Evolutionary conservation across 2,888 invertebrate genomes (phyloP), one percentile per base, ranked within the genome.

Genomic region (Drosophila peninsularis): DNA sequence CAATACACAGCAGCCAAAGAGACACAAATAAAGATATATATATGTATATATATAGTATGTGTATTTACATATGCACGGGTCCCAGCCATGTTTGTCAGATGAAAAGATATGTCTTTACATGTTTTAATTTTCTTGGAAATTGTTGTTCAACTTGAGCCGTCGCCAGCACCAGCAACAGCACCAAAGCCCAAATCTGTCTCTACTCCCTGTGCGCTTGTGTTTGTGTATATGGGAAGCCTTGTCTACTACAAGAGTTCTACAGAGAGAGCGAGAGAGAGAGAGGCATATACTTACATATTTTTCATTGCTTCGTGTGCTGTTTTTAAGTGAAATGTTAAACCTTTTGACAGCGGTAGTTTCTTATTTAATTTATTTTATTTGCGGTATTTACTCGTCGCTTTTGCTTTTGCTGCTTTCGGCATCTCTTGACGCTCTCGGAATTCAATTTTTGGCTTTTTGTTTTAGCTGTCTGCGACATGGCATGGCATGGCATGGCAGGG

Each of bases 101-200:
- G 88, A 86, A 86, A 89, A 86, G 89, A 87, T 89, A 86, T 89
- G 89, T 89, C 85, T 89, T 89, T 88, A 89, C 88, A 88, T 89
- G 88, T 86, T 86, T 86, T 89, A 86, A 86, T 86, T 86, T 84
- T 86, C 89, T 86, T 89, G 85, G 89, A 86, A 86, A 89, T 89
- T 88, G 85, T 86, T 84, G 82, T 86, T 87, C 82, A 75, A 74
- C 75, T 89, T 73, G 68, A 82, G 78, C 63, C 67, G 50, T 60
- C 70, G 63, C 41, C 68, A 62, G 41, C 56, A 30, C 6, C 47
- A 72, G 9, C 41, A 56, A 55, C 41, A 72, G 10, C 42, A 56
- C 56, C 41, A 72, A 58, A 72, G 58, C 75, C 75, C 68, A 75
- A 75, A 75, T 68, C 78, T 73, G 60, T 60, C 52, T 66, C 47